These are phyloP conservation scores for Cheirogaleus major DNA, from an alignment of 2,797 vertebrate genomes.

Conservation along the genomic window DNA sequence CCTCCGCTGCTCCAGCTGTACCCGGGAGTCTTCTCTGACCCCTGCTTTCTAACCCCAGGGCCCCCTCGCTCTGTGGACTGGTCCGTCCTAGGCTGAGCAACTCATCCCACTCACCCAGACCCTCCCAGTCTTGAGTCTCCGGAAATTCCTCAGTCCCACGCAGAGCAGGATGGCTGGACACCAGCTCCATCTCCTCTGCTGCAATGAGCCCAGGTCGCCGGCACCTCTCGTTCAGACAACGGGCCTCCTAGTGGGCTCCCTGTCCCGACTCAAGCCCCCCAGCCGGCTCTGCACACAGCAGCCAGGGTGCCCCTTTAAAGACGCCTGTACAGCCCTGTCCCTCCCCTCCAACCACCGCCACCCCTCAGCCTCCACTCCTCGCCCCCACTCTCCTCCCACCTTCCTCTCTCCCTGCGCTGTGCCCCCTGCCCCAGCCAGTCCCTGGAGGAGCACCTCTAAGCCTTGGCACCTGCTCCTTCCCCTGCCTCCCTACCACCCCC, in stretches of 20 bases:
- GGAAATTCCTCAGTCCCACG: neutral
- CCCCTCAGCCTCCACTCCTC: neutral
- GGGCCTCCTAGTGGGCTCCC: neutral
- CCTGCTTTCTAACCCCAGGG: neutral
- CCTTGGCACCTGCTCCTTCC: neutral
- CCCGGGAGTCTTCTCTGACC: neutral
- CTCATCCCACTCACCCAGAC: neutral
- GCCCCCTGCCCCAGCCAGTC: neutral
- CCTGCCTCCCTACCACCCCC: neutral
- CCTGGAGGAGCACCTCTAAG: neutral
- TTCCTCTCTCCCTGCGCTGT: neutral
- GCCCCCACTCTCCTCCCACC: neutral
- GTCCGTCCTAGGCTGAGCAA: neutral
- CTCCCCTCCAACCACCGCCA: neutral
- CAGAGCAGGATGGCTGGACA: neutral
- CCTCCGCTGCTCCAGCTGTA: neutral
- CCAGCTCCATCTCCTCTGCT: neutral
- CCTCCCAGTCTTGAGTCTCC: neutral
- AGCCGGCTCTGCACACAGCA: neutral
- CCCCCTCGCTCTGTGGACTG: neutral
- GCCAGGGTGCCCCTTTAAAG: neutral
- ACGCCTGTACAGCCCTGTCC: accelerated
- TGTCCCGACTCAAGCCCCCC: neutral
- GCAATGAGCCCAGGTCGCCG: accelerated
- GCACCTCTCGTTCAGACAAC: neutral